A percentile compares a stretch with the other conserved stretches of the same genome.
These are phyloP conservation scores for Microplitis demolitor DNA, from an alignment of 1,140 invertebrate species.

Conservation along the genomic window DNA sequence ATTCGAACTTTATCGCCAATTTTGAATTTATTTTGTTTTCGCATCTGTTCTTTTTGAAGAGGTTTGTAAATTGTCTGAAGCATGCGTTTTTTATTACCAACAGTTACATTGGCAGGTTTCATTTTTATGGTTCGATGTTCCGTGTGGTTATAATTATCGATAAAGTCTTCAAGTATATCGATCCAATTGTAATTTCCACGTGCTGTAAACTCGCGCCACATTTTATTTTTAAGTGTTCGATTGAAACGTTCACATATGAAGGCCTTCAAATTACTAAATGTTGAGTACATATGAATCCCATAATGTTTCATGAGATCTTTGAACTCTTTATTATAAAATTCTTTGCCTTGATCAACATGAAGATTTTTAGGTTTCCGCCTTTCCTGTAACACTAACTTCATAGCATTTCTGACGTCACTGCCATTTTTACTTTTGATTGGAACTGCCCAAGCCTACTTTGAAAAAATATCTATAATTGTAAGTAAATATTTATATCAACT, in stretches of 20 bases:
- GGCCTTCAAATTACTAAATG: conserved; percentile 49
- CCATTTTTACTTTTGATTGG: conserved; percentile 33
- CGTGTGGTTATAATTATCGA: too few species aligned
- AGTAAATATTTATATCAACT: too few species aligned
- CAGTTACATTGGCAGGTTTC: conserved; percentile 38
- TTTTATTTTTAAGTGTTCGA: conserved; percentile 51
- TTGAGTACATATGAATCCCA: conserved; percentile 15
- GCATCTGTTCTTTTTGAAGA: background rate
- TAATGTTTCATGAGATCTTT: background rate
- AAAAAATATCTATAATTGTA: conserved; percentile 22
- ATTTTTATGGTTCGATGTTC: conserved; percentile 46
- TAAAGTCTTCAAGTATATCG: too few species aligned
- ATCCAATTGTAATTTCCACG: conserved; percentile 44
- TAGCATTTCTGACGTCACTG: background rate
- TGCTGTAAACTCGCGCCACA: conserved; percentile 49
- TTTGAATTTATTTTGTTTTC: background rate
- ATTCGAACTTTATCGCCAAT: too few species aligned
- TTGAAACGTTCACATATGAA: conserved; percentile 55
- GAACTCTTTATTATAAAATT: background rate
- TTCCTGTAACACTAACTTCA: background rate
- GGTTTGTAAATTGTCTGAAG: background rate
- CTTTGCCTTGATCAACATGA: background rate
- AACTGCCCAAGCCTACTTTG: conserved; percentile 25
- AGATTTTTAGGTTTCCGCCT: background rate
- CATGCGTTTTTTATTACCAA: conserved; percentile 18